Evolutionary conservation across 2,797 vertebrate species (phyloP), one percentile per base, ranked within the genome.

Genomic region (Premnoplex brunnescens): DNA sequence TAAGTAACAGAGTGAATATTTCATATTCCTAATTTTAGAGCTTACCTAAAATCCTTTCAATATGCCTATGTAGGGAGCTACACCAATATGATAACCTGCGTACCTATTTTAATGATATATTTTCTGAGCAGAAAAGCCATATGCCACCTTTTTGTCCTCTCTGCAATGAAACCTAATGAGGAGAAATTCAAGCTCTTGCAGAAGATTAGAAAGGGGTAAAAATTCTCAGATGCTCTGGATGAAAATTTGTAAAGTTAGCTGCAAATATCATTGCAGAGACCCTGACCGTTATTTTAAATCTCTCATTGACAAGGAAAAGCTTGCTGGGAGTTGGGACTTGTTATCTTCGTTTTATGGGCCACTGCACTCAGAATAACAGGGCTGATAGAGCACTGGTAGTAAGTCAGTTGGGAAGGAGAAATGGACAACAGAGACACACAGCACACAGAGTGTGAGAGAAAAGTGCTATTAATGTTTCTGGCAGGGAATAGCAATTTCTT

Each of bases 321-420:
- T 96, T 96, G 64, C 87, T 89, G 86, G 54, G 93, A 94, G 92
- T 89, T 96, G 93, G 86, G 93, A 96, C 84, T 97, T 97, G 88
- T 96, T 97, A 97, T 97, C 93, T 97, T 86, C 39, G 9, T 94
- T 97, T 97, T 93, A 96, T 94, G 95, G 96, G 85, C 94, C 66
- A 91, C 88, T 95, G 91, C 88, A 90, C 88, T 91, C 66, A 7
- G 88, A 97, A 97, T 92, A 97, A 91, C 67, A 94, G 37, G 2
- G 12, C 78, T 30, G 43, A 97, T 83, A 92, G 96, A 97, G 85
- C 1, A 0, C 56, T 93, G 66, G 58, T 91, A 83, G 55, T 95
- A 73, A 92, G 77, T 93, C 76, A 80, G 48, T 51, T 89, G 82
- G 84, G 85, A 95, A 84, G 55, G 52, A 91, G 71, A 78, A 96